Conservation (phyloP, 2,888 invertebrate genomes). For the Oxyscelio sp. region DNA sequence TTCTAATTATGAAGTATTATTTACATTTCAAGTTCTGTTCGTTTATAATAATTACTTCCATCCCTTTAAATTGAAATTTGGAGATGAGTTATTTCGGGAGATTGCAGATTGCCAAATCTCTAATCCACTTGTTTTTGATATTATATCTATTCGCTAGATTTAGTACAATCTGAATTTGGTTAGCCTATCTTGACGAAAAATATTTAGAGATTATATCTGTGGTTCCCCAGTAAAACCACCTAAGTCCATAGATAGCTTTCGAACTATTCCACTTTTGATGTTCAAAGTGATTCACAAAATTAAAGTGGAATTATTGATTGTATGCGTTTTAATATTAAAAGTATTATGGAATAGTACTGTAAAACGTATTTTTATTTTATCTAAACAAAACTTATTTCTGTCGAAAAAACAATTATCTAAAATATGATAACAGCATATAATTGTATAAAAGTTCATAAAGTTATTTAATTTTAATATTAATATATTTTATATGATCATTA, state of each 20-base stretch:
- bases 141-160: conserved; percentile 14
- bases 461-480: too few relatives aligned
- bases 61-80: not conserved
- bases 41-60: too few relatives aligned
- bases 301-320: not conserved
- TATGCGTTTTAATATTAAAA: not conserved
- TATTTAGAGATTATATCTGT: conserved; percentile 40
- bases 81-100: not conserved
- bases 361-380: too few relatives aligned
- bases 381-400: too few relatives aligned
- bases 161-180: conserved; percentile 36
- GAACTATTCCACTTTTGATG: conserved; percentile 16
- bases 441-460: too few relatives aligned
- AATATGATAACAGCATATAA: too few relatives aligned
- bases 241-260: conserved; percentile 34
- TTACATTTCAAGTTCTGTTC: too few relatives aligned
- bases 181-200: conserved; percentile 34
- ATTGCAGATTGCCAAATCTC: conserved; percentile 6
- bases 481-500: too few relatives aligned
- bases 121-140: conserved; percentile 33
- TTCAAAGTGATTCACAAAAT: not conserved
- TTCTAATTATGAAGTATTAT: too few relatives aligned
- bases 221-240: conserved; percentile 34
- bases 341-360: too few relatives aligned
- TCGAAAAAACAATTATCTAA: too few relatives aligned